phyloP scores from a whole-genome alignment of 2,113 vertebrate species.

The Picathartes gymnocephalus region DNA sequence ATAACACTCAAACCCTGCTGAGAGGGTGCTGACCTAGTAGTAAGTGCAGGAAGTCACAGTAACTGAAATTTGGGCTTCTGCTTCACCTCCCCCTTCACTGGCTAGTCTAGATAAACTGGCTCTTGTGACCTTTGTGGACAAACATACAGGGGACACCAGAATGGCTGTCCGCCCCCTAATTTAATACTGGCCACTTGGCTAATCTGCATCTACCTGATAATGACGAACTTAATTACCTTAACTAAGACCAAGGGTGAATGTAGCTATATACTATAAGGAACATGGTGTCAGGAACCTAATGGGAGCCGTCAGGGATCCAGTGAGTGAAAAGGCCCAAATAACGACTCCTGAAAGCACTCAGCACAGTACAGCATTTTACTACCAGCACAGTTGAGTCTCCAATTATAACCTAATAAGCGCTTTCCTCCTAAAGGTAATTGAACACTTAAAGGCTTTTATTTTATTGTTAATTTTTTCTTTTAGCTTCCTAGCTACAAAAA shows the following conservation, averaged over 20 bases:
- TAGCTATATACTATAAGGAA: not conserved
- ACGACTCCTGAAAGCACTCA: not conserved
- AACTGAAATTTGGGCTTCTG: not conserved
- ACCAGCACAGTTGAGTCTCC: not conserved
- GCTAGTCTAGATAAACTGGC: no score
- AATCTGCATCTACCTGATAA: rapidly evolving
- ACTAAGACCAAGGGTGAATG: rapidly evolving
- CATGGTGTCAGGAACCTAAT: rapidly evolving
- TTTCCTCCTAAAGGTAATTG: not conserved
- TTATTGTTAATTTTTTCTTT: not conserved
- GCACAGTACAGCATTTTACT: not conserved
- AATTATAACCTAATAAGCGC: rapidly evolving
- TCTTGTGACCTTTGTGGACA: no score
- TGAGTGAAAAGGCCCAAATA: not conserved
- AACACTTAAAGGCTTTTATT: not conserved
- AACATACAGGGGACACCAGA: not conserved
- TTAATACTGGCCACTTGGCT: not conserved
- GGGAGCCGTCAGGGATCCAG: not conserved
- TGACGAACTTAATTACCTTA: not conserved
- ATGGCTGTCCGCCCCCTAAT: rapidly evolving
- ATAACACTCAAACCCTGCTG: rapidly evolving
- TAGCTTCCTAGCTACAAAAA: not conserved
- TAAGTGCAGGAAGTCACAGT: rapidly evolving
- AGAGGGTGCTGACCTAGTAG: rapidly evolving
- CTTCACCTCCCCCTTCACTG: rapidly evolving